These are phyloP conservation scores for Cephus nigrinus DNA, from an alignment of 2,888 invertebrate genomes.

Conservation along the genomic window DNA sequence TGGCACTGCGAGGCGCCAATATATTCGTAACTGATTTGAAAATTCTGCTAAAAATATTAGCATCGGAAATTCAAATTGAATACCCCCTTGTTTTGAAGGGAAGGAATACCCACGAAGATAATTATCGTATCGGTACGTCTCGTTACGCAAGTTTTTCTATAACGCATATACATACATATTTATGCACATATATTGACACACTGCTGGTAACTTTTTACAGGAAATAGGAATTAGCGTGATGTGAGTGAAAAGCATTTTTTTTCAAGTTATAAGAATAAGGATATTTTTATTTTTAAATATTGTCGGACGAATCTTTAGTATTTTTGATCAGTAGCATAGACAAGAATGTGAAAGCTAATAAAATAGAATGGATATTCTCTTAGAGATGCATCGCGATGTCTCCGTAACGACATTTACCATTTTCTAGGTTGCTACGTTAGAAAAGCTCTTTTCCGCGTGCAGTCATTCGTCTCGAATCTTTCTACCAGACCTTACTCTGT, in stretches of 20 bases:
- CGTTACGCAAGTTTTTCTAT: not conserved
- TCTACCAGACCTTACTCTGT: not conserved
- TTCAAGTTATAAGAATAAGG: not conserved
- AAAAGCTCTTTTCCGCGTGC: constrained; percentile 4
- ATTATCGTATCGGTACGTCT: not conserved
- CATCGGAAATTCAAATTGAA: not conserved
- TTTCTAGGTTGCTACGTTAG: not conserved
- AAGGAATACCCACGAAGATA: not conserved
- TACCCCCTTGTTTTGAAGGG: not conserved
- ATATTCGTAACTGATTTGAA: not conserved
- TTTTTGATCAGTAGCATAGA: not conserved
- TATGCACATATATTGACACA: too few relatives aligned
- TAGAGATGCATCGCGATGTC: not conserved
- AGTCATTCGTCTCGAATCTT: constrained; percentile 5
- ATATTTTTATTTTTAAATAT: not conserved
- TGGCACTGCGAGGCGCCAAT: constrained; percentile 32
- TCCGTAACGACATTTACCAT: not conserved
- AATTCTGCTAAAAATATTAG: not conserved
- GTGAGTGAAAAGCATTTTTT: not conserved
- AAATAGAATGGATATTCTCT: not conserved
- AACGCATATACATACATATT: too few relatives aligned
- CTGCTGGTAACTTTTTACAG: not conserved
- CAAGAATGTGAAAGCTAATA: not conserved
- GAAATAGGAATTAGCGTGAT: not conserved
- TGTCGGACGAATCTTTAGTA: not conserved